Percentiles rank a stretch among this genome's conserved stretches.
These are phyloP conservation scores for Campylomormyrus tamandua DNA, from an alignment of 2,113 vertebrate genomes.

Conservation along the genomic window DNA sequence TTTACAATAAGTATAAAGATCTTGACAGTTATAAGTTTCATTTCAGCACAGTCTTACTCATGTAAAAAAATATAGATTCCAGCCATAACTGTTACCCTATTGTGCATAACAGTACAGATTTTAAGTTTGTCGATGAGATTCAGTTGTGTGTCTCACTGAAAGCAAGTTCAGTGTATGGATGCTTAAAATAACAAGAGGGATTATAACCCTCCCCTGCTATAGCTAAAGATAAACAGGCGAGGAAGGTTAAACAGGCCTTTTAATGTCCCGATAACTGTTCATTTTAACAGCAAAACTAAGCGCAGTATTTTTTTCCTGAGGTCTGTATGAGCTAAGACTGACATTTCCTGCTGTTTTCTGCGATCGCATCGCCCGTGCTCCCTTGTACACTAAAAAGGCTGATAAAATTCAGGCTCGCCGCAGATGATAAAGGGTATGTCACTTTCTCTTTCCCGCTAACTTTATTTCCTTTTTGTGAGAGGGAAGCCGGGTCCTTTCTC, in stretches of 20 bases:
- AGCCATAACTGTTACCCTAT: background rate
- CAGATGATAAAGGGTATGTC: background rate
- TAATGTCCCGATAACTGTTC: background rate
- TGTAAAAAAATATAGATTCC: background rate
- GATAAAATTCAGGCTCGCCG: background rate
- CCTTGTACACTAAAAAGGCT: background rate
- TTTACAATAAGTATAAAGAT: background rate
- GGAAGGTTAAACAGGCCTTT: background rate
- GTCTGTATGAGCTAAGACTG: background rate
- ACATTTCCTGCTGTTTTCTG: background rate
- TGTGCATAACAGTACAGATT: background rate
- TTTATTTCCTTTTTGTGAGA: slow-evolving; percentile 11
- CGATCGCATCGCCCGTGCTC: background rate
- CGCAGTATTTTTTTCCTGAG: background rate
- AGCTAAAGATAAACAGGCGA: background rate
- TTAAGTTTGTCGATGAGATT: background rate
- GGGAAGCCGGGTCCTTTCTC: background rate
- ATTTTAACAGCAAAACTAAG: background rate
- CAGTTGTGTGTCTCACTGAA: background rate
- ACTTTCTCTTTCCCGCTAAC: background rate
- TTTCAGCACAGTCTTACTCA: background rate
- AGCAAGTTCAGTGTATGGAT: background rate
- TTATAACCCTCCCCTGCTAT: background rate
- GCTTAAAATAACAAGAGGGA: background rate
- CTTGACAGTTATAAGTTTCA: background rate